Base-by-base conservation (phyloP, 2,888 invertebrate genomes). In the Xanthia togata region DNA sequence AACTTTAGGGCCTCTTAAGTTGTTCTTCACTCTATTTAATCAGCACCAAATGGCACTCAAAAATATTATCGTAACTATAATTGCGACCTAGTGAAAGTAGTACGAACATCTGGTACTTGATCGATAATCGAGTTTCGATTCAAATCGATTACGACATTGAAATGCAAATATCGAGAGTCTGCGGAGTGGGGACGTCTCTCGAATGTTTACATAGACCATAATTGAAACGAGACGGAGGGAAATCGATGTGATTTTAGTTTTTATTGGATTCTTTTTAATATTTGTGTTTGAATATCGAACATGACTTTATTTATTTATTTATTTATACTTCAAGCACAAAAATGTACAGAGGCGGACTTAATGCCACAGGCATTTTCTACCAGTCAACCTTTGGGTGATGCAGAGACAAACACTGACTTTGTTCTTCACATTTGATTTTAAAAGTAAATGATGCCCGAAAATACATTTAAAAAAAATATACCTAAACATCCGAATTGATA, bases 141-240 rank as follows among this genome's bases (percentile, higher is more conserved):
- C 81, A 81, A 86, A 87, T 87, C 84, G 81, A 87, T 79, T 87
- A 82, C 87, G 87, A 85, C 83, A 89, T 89, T 88, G 86, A 85
- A 91, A 91, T 90, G 89, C 86, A 90, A 92, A 92, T 90, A 86
- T 86, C 80, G 78, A 80, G 74, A 73, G 78, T 64, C 47, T 50
- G 59, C 38, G 75, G 71, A 81, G 81, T 81, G 84, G 78, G 81
- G 84, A 77, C 81, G 79, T 78, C 88, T 76, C 81, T 78, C 77
- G 65, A 87, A 81, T 88, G 88, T 91, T 90, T 89, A 88, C 84
- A 75, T 76, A 65, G 81, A 88, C 73, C 76, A 75, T 83, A 76
- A 79, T 79, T 79, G 62, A 76, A 78, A 79, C 57, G 69, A 78
- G 76, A n/a, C 53, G 74, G 60, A 73, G 75, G 47, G 63, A 72